Base-by-base conservation (phyloP, 2,113 vertebrate species). In the Gavialis gangeticus region DNA sequence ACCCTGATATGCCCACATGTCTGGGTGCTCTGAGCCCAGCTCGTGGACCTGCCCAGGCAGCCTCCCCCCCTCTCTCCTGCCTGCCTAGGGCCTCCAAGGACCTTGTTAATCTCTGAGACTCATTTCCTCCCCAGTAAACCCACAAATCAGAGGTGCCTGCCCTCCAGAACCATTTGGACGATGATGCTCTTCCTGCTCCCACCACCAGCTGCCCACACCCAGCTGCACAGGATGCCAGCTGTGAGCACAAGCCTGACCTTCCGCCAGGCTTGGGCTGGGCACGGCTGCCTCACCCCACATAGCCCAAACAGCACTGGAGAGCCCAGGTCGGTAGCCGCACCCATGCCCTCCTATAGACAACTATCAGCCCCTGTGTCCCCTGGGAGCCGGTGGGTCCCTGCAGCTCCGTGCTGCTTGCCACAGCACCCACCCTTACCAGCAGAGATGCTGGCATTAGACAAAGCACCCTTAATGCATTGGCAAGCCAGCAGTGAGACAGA, bases 311-410 rank as follows among this genome's bases (percentile, higher is more conserved):
- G 46, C 46, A 46, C 28, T 13, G n/a, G 28, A 4, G 18, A 17
- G 10, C 18, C 34, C n/a, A 10, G 30, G n/a, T 22, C 21, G 5
- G 34, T 6, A 19, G 10, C 67, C 18, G 11, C 12, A n/a, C 18
- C 66, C 3, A 21, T 8, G 27, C 9, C 6, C 28, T 28, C 60
- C 64, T 6, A 12, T 16, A 66, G 10, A 12, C 24, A 25, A 25
- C 22, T 11, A 18, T 18, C 16, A 59, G 58, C 16, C 58, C 6
- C 15, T 4, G n/a, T 19, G 21, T 4, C 2, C 92, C 94, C n/a
- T 8, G 85, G 88, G 95, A 92, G 88, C 95, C 92, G 63, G 92
- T 24, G 2, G 93, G 91, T 19, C 15, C 25, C 54, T 55, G 17
- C 93, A 83, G 0, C 3, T 25, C 3, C 62, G 10, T 5, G 21